Conservation (phyloP, 2,888 invertebrate species). For the Rosalia funebris region DNA sequence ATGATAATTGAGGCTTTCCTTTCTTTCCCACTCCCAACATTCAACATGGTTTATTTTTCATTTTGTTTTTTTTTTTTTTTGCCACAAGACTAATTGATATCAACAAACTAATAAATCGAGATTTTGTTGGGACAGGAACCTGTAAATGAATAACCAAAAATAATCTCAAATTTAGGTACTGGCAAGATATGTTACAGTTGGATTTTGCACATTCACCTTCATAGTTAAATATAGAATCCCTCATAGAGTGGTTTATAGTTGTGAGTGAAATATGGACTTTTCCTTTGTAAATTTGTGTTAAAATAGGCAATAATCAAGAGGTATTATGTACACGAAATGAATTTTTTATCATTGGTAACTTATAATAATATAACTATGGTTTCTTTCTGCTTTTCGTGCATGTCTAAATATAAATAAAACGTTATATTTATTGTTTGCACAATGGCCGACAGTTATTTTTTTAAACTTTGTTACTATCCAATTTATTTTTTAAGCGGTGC, state of each 20-base stretch:
- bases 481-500: background rate
- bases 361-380: constrained; percentile 24
- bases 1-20: background rate
- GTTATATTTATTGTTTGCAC: constrained; percentile 20
- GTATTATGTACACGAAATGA: constrained; percentile 33
- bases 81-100: no score
- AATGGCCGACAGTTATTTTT: constrained; percentile 7
- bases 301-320: constrained; percentile 28
- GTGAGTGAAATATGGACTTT: constrained; percentile 16
- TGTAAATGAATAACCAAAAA: constrained; percentile 32
- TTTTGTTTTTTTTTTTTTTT: background rate
- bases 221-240: constrained; percentile 33
- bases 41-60: background rate
- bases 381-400: constrained; percentile 15
- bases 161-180: constrained; percentile 30
- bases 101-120: no score
- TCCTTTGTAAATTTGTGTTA: constrained; percentile 26
- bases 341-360: constrained; percentile 39
- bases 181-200: constrained; percentile 21
- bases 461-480: background rate
- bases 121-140: constrained; percentile 9
- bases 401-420: constrained; percentile 26
- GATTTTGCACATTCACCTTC: constrained; percentile 35
- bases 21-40: no score
- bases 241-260: constrained; percentile 19